A percentile compares a stretch with the other conserved stretches of the same genome.
Evolutionary conservation across 1,140 invertebrate genomes (phyloP).

Genomic region (Drosophila quadrilineata): DNA sequence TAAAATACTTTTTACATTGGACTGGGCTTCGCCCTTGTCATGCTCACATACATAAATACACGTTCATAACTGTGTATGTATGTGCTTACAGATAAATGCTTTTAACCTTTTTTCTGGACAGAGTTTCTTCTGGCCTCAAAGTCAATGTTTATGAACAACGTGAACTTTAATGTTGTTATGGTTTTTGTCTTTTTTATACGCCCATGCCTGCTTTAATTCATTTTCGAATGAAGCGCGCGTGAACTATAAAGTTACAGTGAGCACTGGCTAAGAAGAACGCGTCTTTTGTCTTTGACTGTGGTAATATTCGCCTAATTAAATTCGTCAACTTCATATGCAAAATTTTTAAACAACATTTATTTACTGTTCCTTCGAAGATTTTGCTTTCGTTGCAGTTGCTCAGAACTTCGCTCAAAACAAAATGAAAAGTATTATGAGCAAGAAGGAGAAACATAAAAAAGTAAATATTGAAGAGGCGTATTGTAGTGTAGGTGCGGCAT

Average conservation of each 20-base stretch:
- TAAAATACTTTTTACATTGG: constrained; percentile 62
- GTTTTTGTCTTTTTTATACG: neutral
- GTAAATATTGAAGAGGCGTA: constrained; percentile 22
- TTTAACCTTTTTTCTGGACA: constrained; percentile 24
- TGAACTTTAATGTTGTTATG: neutral
- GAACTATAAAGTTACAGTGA: too few species aligned
- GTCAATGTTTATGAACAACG: constrained; percentile 7
- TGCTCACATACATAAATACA: neutral
- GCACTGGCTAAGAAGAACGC: too few species aligned
- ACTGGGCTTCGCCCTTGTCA: constrained; percentile 50
- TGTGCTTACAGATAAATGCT: constrained; percentile 6
- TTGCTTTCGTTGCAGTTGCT: neutral
- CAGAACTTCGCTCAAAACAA: constrained; percentile 3
- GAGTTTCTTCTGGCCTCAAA: constrained; percentile 20
- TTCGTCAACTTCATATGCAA: too few species aligned
- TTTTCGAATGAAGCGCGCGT: too few species aligned
- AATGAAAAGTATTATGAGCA: constrained; percentile 8
- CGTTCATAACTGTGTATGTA: neutral
- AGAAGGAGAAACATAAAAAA: constrained; percentile 6
- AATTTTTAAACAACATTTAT: too few species aligned
- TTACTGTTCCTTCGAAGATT: too few species aligned
- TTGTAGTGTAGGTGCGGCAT: neutral
- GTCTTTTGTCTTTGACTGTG: too few species aligned
- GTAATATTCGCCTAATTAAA: too few species aligned
- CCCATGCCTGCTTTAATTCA: too few species aligned